These are phyloP conservation scores for Lithodes maja DNA, from an alignment of 2,888 invertebrate species.

Conservation along the genomic window DNA sequence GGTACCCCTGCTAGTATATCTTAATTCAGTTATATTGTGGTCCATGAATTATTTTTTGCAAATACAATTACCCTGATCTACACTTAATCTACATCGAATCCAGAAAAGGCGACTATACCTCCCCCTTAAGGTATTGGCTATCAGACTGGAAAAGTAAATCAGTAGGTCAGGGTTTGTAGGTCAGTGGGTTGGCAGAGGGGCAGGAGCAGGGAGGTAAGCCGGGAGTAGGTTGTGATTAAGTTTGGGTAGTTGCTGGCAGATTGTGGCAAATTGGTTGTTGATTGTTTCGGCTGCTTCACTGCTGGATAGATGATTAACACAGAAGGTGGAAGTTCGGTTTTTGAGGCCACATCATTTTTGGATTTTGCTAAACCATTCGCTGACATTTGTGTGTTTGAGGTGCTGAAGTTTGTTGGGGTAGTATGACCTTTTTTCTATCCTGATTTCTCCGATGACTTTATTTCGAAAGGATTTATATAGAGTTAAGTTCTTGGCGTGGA, in stretches of 20 bases:
- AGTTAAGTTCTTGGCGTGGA: neutral
- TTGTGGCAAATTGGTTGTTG: conserved; percentile 30
- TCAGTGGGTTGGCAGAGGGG: neutral
- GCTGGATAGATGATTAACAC: neutral
- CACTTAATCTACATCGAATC: no score
- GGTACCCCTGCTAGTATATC: no score
- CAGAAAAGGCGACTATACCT: no score
- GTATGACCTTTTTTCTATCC: neutral
- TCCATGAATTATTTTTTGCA: no score
- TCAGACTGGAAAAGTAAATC: no score
- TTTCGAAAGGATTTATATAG: neutral
- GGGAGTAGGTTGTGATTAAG: neutral
- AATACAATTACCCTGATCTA: no score
- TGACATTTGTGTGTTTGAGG: neutral
- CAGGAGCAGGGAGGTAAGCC: conserved; percentile 5
- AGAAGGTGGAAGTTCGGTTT: neutral
- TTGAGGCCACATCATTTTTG: conserved; percentile 7
- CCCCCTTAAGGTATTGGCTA: no score
- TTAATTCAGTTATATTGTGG: no score
- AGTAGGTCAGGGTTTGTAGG: no score
- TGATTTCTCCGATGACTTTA: conserved; percentile 29
- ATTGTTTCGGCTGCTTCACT: conserved; percentile 21
- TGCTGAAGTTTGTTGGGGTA: conserved; percentile 24
- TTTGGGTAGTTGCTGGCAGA: conserved; percentile 11
- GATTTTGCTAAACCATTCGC: conserved; percentile 14